Conservation (phyloP, 2,113 vertebrate species). For the Catharus minimus region DNA sequence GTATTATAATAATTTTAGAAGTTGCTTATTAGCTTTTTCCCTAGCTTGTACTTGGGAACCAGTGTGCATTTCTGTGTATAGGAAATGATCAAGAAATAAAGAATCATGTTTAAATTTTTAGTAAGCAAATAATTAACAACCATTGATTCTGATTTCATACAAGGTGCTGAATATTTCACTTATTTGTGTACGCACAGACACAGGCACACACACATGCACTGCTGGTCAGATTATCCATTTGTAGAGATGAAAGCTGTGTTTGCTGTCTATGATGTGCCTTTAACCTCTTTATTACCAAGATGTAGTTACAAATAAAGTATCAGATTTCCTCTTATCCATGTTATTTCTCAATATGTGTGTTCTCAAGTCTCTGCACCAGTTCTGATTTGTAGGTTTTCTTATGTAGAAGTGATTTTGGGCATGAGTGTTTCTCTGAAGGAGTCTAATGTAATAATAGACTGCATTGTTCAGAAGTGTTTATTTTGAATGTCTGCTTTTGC, state of each 20-base stretch:
- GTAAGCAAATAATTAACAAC: neutral
- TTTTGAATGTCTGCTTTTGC: conserved; percentile 25
- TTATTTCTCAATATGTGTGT: neutral
- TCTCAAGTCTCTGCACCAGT: neutral
- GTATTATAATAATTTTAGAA: neutral
- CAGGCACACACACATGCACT: neutral
- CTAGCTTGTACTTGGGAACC: neutral
- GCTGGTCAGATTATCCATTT: neutral
- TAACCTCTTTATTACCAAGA: conserved; percentile 31
- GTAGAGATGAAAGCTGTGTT: conserved; percentile 31
- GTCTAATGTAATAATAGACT: neutral
- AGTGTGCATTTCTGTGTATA: neutral
- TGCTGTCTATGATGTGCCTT: neutral
- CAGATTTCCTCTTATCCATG: conserved; percentile 28
- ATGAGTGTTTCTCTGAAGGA: neutral
- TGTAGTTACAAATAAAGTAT: conserved; percentile 9
- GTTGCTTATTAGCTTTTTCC: neutral
- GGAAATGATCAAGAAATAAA: neutral
- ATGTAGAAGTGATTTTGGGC: conserved; percentile 6
- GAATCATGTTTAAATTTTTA: neutral
- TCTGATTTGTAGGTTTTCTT: conserved; percentile 35
- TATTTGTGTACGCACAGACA: fast-evolving
- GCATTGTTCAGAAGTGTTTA: neutral
- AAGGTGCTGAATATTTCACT: neutral
- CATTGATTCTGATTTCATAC: neutral